Conservation (phyloP, 2,888 invertebrate species). For the Caenorhabditis afra region DNA sequence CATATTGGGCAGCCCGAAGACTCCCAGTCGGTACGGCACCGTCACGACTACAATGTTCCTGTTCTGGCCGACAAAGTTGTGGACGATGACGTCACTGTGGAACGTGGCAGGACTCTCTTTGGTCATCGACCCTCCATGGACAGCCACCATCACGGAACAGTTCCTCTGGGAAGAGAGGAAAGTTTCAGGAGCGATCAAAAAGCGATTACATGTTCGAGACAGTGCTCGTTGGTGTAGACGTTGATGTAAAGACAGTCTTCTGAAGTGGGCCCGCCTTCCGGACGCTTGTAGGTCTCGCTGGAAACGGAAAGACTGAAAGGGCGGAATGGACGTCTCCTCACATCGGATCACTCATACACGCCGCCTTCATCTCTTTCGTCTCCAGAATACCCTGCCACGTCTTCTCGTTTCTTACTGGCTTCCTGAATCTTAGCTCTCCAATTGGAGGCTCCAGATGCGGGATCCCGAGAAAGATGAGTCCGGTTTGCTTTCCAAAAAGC, state of each 20-base stretch:
- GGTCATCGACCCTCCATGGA: conserved; percentile 59
- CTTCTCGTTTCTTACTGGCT: not conserved
- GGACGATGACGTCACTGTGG: conserved; percentile 41
- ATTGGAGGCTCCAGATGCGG: conserved; percentile 45
- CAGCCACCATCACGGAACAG: conserved; percentile 58
- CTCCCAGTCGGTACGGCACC: conserved; percentile 44
- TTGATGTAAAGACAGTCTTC: conserved; percentile 59
- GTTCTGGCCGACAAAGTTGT: conserved; percentile 55
- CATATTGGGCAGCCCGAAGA: conserved; percentile 48
- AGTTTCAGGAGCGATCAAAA: too few relatives aligned
- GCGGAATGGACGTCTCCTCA: not conserved
- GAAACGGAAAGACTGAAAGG: not conserved
- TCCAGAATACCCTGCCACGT: conserved; percentile 51
- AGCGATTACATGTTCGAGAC: conserved; percentile 40
- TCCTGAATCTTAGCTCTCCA: conserved; percentile 41
- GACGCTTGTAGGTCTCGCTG: conserved; percentile 38
- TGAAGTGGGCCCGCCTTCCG: conserved; percentile 30
- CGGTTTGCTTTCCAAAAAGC: conserved; percentile 41
- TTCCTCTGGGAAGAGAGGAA: too few relatives aligned
- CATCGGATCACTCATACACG: conserved; percentile 54
- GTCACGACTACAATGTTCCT: conserved; percentile 53
- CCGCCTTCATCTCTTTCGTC: conserved; percentile 47
- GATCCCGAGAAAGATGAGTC: conserved; percentile 52
- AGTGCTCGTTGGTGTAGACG: conserved; percentile 38
- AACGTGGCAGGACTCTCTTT: conserved; percentile 52